Evolutionary conservation across 1,140 invertebrate species (phyloP), one percentile per base, ranked within the genome.

Genomic region (Carcinoscorpius rotundicauda): DNA sequence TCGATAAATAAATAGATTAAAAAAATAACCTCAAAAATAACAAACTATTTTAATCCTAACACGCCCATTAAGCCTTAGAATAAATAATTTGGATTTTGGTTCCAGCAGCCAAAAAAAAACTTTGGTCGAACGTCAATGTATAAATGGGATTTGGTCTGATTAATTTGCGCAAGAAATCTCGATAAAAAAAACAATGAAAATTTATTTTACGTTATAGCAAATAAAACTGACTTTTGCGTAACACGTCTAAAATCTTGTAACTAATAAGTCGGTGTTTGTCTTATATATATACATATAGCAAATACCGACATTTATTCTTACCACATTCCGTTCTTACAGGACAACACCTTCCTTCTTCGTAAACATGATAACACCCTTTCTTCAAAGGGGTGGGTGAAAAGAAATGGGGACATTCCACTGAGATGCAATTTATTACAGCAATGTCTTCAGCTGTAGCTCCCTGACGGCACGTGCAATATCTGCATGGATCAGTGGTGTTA

Each of bases 351-450:
- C 64, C 55, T 60, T 68, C 62, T 53, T 62, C 53, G 49, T 71
- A 71, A 29, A 66, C 63, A 11, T 67, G 69, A 49, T 68, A 63
- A 51, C 69, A 70, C 5, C 64, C 61, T 4, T 64, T 51, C 29
- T 61, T 60, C 2, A 68, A 48, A 3, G 66, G 66, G 0, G 66
- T 61, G 48, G 64, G 60, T 3, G 64, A 68, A n/a, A 63, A 68
- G 6, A 64, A 51, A 9, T 68, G 29, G 4, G 69, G 67, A 61
- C 69, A 71, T 57, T 71, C 69, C n/a, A 64, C 62, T 4, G 53
- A 61, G 0, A 55, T 59, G n/a, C 64, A 65, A 0, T 56, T 49
- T n/a, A 65, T 66, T 29, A 29, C 29, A 29, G 29, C 29, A 29
- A 29, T 29, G 29, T 29, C 29, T 29, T 29, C 29, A 29, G 29